Evolutionary conservation across 1,140 invertebrate genomes (phyloP).

Genomic region (Lucilia sericata): DNA sequence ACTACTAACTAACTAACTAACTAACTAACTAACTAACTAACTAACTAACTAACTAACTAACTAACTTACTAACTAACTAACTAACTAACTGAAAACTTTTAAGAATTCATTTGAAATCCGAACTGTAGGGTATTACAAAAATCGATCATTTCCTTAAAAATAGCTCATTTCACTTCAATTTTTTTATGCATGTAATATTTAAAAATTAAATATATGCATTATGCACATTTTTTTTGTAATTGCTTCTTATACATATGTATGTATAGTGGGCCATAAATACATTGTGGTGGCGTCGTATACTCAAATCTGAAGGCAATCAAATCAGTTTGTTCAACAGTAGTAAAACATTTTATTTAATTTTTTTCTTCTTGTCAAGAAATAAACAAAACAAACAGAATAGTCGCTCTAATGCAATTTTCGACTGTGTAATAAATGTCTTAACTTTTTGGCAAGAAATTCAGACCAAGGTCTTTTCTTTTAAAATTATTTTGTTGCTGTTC

Average conservation of each 20-base stretch:
- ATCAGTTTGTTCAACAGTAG: neutral
- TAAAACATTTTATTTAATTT: too few species aligned
- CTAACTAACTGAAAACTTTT: too few species aligned
- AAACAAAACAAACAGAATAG: neutral
- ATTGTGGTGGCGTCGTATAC: neutral
- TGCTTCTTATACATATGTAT: too few species aligned
- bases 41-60: too few species aligned
- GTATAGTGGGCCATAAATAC: neutral
- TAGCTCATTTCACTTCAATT: too few species aligned
- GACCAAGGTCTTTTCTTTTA: conserved; percentile 42
- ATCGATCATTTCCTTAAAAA: too few species aligned
- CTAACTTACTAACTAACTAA: too few species aligned
- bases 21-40: too few species aligned
- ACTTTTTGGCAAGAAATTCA: conserved; percentile 45
- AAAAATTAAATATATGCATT: neutral
- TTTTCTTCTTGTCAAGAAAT: too few species aligned
- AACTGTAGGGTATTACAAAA: too few species aligned
- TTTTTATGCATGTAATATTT: neutral
- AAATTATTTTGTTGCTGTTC: neutral
- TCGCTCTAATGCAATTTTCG: neutral
- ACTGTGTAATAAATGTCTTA: neutral
- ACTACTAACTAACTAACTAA: too few species aligned
- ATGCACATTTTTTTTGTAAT: neutral
- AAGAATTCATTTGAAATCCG: too few species aligned
- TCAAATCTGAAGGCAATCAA: conserved; percentile 1